Evolutionary conservation across 2,113 vertebrate species (phyloP).

Genomic region (Formicarius rufipectus): DNA sequence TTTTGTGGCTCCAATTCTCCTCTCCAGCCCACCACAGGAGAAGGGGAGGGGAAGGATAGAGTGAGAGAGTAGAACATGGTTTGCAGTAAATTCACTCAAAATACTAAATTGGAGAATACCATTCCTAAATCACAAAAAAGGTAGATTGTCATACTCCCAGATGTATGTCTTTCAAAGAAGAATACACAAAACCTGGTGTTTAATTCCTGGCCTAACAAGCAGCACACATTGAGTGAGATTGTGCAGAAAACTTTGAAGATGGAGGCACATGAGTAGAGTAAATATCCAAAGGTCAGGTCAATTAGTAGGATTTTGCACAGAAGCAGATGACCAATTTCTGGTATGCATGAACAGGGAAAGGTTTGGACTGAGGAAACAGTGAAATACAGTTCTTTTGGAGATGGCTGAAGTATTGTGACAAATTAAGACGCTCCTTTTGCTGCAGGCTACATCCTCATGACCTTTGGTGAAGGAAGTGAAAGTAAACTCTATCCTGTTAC

Average conservation of each 20-base stretch:
- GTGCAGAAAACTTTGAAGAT: not conserved
- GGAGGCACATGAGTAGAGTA: not conserved
- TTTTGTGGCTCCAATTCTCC: not conserved
- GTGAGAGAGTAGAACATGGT: fast-evolving
- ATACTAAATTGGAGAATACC: not conserved
- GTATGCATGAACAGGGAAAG: not conserved
- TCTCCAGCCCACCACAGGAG: not conserved
- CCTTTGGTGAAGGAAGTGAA: not conserved
- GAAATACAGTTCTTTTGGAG: not conserved
- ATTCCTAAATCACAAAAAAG: not conserved
- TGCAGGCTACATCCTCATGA: not conserved
- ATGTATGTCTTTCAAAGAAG: not conserved
- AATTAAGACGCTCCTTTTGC: not conserved
- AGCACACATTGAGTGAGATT: not conserved
- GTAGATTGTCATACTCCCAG: not conserved
- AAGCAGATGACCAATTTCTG: not conserved
- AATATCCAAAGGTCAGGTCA: not conserved
- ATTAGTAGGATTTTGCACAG: not conserved
- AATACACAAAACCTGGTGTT: not conserved
- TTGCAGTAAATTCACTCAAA: not conserved
- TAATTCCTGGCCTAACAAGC: not conserved
- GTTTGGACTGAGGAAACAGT: not conserved
- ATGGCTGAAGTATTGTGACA: not conserved
- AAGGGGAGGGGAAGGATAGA: not conserved
- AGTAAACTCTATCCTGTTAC: not conserved